Evolutionary conservation across 2,888 invertebrate species (phyloP), one percentile per base, ranked within the genome.

Genomic region (Meganola albula): DNA sequence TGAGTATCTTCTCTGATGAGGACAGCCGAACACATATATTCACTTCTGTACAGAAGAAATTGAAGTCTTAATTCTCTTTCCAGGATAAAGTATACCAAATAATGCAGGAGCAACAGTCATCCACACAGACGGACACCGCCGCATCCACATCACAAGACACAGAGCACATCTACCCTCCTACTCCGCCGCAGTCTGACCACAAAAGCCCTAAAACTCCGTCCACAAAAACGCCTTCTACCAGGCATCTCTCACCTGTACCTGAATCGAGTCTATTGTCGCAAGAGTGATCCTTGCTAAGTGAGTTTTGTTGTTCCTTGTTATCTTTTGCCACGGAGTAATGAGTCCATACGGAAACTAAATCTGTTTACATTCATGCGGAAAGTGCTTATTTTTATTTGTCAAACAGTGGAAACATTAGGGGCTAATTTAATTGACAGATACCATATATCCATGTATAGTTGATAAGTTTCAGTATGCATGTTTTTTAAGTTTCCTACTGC

Each of bases 111-210:
- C 67, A 73, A 13, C 60, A 68, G 25, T 46, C 63, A 3, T 27
- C 55, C 7, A 44, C 60, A 6, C 64, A 67, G 34, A 35, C 53
- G 4, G 59, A 58, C 6, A 32, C 54, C 2, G 49, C 45, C 18
- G 51, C 65, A 6, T 59, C 70, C 2, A 52, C 63, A 12, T 59
- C 67, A 0, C 64, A 67, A 20, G 54, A 48, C 22, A 36, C 55
- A 3, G 59, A 59, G 24, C 76, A 74, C 68, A 59, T 77, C 27
- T 82, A 63, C 72, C 84, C 84, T 13, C 82, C 76, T 22, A 85
- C 84, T 37, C 84, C 84, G 31, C 84, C 84, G 18, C 74, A 71
- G 34, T 83, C 82, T 11, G 80, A 78, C 62, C 80, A 82, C 49
- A 85, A 85, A 57, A 80, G 78, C 55, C 83, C 83, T n/a, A 64